phyloP scores from a whole-genome alignment of 2,797 vertebrate genomes.

The Ptychadena robeensis region DNA sequence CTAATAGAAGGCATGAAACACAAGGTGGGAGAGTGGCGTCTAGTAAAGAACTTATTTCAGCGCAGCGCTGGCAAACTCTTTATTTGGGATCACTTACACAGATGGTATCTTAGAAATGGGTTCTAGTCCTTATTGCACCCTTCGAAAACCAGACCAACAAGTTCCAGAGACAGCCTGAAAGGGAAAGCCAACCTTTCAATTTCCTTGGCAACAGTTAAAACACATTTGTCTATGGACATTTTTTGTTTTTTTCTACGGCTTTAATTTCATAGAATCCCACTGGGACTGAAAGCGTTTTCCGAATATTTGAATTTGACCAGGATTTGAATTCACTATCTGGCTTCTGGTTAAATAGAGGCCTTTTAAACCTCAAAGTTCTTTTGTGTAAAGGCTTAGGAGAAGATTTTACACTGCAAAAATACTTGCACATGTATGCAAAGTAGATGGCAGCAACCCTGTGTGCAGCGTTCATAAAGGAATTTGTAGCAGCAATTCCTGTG shows the following conservation, averaged over 20 bases:
- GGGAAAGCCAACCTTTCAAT: constrained; percentile 56
- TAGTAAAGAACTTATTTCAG: constrained; percentile 29
- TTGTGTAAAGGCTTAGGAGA: background rate
- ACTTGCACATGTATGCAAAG: background rate
- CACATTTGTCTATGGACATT: constrained; percentile 44
- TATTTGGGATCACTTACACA: constrained; percentile 59
- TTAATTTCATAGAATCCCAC: constrained; percentile 40
- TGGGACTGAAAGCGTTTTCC: constrained; percentile 47
- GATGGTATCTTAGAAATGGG: constrained; percentile 55
- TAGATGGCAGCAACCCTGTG: background rate
- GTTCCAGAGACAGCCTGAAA: constrained; percentile 48
- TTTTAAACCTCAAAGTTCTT: constrained; percentile 7
- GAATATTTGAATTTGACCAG: constrained; percentile 34
- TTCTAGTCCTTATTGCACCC: constrained; percentile 37
- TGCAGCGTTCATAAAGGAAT: background rate
- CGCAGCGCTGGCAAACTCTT: constrained; percentile 33
- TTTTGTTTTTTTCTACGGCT: constrained; percentile 36
- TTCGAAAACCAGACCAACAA: constrained; percentile 54
- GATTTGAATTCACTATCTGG: constrained; percentile 34
- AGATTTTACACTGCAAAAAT: background rate
- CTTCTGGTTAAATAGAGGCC: constrained; percentile 18
- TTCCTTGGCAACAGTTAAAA: constrained; percentile 61
- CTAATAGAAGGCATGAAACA: constrained; percentile 30
- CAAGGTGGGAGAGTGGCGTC: constrained; percentile 18
- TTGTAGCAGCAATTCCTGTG: no score